phyloP scores from a whole-genome alignment of 2,113 vertebrate species.

The Tachysurus fulvidraco region DNA sequence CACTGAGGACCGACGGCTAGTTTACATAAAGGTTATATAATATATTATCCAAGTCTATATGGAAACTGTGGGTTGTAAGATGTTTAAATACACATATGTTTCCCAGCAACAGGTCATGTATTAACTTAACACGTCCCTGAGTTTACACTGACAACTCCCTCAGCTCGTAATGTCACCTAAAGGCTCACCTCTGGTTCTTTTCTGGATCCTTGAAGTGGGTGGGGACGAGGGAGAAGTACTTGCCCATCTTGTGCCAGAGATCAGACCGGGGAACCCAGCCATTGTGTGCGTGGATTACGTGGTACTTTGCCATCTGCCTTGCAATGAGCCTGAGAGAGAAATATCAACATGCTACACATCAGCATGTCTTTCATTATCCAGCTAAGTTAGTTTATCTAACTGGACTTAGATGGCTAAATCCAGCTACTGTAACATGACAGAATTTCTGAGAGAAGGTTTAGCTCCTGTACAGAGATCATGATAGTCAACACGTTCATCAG shows the following conservation, averaged over 20 bases:
- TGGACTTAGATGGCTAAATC: neutral
- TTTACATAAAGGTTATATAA: neutral
- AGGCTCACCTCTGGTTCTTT: conserved; percentile 79
- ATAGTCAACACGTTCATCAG: neutral
- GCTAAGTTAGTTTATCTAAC: neutral
- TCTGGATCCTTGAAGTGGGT: conserved; percentile 83
- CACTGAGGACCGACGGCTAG: neutral
- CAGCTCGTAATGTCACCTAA: neutral
- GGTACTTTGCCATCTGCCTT: conserved; percentile 94
- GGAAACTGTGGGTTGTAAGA: neutral
- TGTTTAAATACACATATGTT: neutral
- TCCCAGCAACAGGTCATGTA: neutral
- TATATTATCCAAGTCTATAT: neutral
- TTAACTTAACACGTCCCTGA: neutral
- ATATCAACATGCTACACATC: conserved; percentile 34
- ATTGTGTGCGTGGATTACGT: conserved; percentile 96
- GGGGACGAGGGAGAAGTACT: conserved; percentile 92
- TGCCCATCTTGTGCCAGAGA: conserved; percentile 94
- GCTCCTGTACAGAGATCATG: neutral
- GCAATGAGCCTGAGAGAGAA: conserved; percentile 83
- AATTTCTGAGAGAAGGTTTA: neutral
- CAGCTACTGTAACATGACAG: neutral
- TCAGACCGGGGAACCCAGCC: conserved; percentile 97
- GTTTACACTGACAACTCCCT: neutral
- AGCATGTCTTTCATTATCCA: neutral